Conservation (phyloP, 2,113 vertebrate genomes). For the Pavo muticus region DNA sequence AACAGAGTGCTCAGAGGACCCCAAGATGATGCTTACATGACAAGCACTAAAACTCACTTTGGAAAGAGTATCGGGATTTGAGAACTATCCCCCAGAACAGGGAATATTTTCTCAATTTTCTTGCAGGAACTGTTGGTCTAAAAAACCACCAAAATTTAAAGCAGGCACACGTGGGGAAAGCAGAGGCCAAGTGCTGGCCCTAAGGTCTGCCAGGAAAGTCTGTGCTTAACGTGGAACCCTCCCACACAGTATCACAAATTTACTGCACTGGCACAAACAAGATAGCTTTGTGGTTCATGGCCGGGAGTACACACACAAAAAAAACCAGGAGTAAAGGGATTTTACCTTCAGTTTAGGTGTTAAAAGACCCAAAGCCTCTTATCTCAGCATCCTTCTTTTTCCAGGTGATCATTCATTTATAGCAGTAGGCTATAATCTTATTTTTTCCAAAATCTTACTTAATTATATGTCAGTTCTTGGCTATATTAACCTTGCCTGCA, state of each 20-base stretch:
- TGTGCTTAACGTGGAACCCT: background rate
- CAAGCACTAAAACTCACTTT: background rate
- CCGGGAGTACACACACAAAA: background rate
- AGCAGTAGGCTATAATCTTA: background rate
- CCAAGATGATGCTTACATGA: background rate
- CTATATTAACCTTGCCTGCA: slow-evolving; percentile 1
- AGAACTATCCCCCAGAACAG: background rate
- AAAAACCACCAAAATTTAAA: background rate
- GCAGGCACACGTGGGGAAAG: background rate
- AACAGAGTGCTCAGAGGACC: background rate
- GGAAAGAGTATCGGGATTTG: background rate
- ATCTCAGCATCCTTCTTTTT: background rate
- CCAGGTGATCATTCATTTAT: background rate
- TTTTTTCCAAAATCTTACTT: background rate
- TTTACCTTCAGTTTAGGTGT: slow-evolving; percentile 40
- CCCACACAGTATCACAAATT: background rate
- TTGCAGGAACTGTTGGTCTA: background rate
- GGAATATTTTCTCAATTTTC: background rate
- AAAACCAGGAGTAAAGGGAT: background rate
- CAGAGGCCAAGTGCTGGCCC: background rate
- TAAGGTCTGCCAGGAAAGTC: background rate
- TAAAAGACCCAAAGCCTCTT: background rate
- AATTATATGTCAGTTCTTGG: background rate
- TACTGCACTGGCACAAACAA: background rate
- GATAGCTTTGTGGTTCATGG: background rate